These are phyloP conservation scores for Thaleichthys pacificus DNA, from an alignment of 2,797 vertebrate genomes.

Conservation along the genomic window DNA sequence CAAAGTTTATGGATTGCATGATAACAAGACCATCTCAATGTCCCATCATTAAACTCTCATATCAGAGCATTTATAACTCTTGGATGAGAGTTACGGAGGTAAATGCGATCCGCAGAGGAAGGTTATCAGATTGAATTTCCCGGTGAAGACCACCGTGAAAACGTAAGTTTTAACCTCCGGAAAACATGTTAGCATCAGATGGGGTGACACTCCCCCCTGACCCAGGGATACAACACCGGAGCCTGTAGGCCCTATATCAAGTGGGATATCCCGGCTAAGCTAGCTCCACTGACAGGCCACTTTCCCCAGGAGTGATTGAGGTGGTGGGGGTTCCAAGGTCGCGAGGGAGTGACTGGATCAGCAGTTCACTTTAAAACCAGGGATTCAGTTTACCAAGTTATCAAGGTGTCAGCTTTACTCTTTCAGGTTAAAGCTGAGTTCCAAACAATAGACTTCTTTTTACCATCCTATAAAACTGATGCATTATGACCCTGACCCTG, in stretches of 20 bases:
- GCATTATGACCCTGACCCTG: background rate
- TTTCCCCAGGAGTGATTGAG: constrained; percentile 55
- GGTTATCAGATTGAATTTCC: constrained; percentile 76
- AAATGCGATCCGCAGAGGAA: constrained; percentile 74
- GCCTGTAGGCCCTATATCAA: constrained; percentile 55
- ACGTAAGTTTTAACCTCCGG: constrained; percentile 77
- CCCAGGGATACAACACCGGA: constrained; percentile 67
- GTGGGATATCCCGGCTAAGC: constrained; percentile 49
- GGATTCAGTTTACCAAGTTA: constrained; percentile 55
- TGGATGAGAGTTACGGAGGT: constrained; percentile 76
- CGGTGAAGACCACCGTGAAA: constrained; percentile 81
- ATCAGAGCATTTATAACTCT: constrained; percentile 74
- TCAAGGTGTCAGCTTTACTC: constrained; percentile 39
- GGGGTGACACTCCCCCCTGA: constrained; percentile 72
- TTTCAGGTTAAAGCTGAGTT: constrained; percentile 23
- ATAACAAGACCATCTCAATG: constrained; percentile 68
- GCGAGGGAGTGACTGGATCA: constrained; percentile 54
- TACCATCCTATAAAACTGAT: constrained; percentile 4
- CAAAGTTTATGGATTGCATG: constrained; percentile 78
- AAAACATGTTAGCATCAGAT: constrained; percentile 78
- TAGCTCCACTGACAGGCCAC: constrained; percentile 51
- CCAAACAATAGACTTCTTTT: background rate
- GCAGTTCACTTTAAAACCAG: constrained; percentile 58
- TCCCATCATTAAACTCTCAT: constrained; percentile 76
- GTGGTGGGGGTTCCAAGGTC: constrained; percentile 52